phyloP scores from a whole-genome alignment of 2,113 vertebrate genomes.

The Mobula birostris region DNA sequence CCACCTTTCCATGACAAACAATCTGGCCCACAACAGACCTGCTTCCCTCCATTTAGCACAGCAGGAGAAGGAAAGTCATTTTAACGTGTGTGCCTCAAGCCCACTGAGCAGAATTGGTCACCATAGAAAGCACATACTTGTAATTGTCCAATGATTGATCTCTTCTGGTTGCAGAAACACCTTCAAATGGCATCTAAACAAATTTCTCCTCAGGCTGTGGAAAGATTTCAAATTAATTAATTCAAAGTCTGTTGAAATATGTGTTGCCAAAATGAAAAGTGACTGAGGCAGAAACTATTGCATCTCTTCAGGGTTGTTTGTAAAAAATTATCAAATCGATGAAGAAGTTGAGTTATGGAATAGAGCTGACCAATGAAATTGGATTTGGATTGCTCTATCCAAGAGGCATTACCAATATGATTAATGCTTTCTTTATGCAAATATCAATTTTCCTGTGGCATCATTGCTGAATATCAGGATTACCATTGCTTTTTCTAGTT shows the following conservation, averaged over 20 bases:
- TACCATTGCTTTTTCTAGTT: background rate
- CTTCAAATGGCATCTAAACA: background rate
- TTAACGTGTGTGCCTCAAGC: no score
- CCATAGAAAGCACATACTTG: no score
- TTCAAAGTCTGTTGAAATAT: background rate
- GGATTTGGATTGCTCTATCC: background rate
- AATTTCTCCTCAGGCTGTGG: background rate
- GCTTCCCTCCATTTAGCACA: no score
- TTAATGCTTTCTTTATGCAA: background rate
- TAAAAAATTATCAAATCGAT: background rate
- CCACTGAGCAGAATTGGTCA: no score
- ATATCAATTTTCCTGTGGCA: background rate
- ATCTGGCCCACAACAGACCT: no score
- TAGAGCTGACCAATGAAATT: background rate
- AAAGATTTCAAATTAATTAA: background rate
- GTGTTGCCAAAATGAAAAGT: background rate
- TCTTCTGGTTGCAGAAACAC: background rate
- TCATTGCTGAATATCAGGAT: background rate
- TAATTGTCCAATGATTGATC: background rate
- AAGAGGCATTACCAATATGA: background rate
- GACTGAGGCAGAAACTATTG: background rate
- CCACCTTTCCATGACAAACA: no score
- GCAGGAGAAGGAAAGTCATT: no score
- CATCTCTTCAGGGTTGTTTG: background rate
- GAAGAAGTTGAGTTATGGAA: background rate